Conservation (phyloP, 2,113 vertebrate genomes). For the Oncorhynchus nerka region DNA sequence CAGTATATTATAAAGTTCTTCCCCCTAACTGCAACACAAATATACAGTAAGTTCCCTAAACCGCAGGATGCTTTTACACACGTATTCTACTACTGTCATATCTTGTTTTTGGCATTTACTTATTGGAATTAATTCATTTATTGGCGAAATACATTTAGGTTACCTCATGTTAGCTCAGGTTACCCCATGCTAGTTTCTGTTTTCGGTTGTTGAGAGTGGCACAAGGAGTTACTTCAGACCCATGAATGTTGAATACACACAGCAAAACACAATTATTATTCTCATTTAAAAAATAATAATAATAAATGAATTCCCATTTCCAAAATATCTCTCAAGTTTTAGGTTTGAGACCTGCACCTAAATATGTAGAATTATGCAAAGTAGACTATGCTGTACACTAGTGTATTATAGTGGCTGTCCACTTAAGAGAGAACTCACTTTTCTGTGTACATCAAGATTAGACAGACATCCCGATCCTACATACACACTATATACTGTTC, state of each 20-base stretch:
- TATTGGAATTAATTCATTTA: no score
- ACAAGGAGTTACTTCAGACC: neutral
- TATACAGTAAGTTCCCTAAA: neutral
- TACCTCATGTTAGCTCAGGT: no score
- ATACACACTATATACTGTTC: constrained; percentile 24
- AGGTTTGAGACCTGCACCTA: neutral
- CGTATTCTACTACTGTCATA: no score
- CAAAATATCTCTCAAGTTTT: constrained; percentile 25
- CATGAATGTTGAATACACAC: neutral
- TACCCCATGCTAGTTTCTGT: no score
- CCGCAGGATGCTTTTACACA: no score
- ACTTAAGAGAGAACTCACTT: constrained; percentile 19
- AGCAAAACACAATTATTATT: constrained; percentile 1
- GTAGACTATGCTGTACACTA: constrained; percentile 68
- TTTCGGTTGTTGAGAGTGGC: no score
- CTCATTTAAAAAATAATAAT: constrained; percentile 11
- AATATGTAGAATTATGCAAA: neutral
- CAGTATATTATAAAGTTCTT: neutral
- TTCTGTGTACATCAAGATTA: constrained; percentile 51
- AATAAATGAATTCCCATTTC: constrained; percentile 35
- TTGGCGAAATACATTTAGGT: no score
- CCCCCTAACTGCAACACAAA: neutral
- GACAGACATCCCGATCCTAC: constrained; percentile 53
- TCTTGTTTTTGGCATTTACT: no score
- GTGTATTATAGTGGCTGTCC: constrained; percentile 51